phyloP scores from a whole-genome alignment of 2,113 vertebrate genomes.

The Rhabdornis inornatus region DNA sequence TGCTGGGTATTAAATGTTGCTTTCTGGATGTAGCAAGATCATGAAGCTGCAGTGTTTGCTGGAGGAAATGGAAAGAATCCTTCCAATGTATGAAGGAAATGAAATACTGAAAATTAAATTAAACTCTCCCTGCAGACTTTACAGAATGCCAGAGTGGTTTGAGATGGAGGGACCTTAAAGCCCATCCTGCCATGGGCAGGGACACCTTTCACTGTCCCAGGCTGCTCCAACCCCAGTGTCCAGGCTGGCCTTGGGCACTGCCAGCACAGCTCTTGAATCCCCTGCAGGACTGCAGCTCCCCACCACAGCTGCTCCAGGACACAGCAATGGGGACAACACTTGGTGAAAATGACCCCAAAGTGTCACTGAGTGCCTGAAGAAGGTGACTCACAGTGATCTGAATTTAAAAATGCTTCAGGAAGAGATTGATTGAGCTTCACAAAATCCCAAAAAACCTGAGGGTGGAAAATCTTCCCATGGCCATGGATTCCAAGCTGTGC shows the following conservation, averaged over 20 bases:
- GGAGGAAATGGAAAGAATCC: background rate
- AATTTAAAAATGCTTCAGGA: background rate
- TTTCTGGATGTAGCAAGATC: fast-evolving
- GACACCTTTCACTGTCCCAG: background rate
- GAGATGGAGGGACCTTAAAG: background rate
- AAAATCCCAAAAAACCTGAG: background rate
- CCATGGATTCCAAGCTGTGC: fast-evolving
- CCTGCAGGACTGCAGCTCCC: background rate
- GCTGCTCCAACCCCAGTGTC: background rate
- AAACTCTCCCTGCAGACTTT: no score
- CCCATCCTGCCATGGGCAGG: background rate
- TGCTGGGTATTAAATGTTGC: fast-evolving
- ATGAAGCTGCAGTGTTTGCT: background rate
- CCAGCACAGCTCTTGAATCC: background rate
- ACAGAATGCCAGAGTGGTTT: background rate
- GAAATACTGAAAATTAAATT: background rate
- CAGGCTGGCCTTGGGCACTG: background rate
- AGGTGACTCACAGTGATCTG: background rate
- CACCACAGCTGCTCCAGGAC: background rate
- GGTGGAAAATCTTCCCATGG: background rate
- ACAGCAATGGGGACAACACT: background rate
- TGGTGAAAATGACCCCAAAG: background rate
- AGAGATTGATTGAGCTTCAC: background rate
- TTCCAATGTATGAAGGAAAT: background rate
- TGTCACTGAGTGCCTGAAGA: background rate